Percentiles rank a stretch among this genome's conserved stretches.
phyloP scores from a whole-genome alignment of 2,113 vertebrate species.

The Entelurus aequoreus region DNA sequence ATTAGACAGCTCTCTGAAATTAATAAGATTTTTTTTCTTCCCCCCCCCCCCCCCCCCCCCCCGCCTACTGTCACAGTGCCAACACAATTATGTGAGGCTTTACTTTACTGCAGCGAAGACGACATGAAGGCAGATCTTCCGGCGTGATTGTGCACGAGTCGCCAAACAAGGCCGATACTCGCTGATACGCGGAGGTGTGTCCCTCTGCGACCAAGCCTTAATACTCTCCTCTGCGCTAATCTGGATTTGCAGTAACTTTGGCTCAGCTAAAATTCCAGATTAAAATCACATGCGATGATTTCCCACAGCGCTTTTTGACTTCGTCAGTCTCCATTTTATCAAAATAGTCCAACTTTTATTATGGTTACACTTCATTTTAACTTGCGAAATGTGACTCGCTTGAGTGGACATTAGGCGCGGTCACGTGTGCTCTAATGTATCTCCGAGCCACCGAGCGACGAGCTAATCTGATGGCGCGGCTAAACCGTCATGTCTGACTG shows the following conservation, averaged over 20 bases:
- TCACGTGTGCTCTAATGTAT: constrained; percentile 24
- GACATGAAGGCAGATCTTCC: constrained; percentile 11
- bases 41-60: too few species aligned
- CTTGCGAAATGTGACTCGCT: too few species aligned
- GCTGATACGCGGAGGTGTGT: background rate
- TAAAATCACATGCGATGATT: constrained; percentile 6
- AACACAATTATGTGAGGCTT: constrained; percentile 21
- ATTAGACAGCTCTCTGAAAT: constrained; percentile 37
- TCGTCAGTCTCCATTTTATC: too few species aligned
- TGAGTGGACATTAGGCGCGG: too few species aligned
- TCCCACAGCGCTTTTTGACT: background rate
- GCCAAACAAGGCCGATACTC: constrained; percentile 17
- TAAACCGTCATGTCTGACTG: constrained; percentile 49
- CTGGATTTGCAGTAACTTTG: constrained; percentile 4
- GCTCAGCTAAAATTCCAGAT: constrained; percentile 13
- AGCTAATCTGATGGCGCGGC: constrained; percentile 49
- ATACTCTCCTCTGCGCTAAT: background rate
- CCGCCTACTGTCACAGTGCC: constrained; percentile 3
- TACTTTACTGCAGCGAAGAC: constrained; percentile 6
- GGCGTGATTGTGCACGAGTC: constrained; percentile 7
- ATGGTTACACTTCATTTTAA: too few species aligned
- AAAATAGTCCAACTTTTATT: too few species aligned
- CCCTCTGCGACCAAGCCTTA: background rate
- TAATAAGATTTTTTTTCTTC: constrained; percentile 18
- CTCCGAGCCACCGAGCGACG: constrained; percentile 36